Evolutionary conservation across 2,888 invertebrate species (phyloP).

Genomic region (Pristionchus exspectatus): DNA sequence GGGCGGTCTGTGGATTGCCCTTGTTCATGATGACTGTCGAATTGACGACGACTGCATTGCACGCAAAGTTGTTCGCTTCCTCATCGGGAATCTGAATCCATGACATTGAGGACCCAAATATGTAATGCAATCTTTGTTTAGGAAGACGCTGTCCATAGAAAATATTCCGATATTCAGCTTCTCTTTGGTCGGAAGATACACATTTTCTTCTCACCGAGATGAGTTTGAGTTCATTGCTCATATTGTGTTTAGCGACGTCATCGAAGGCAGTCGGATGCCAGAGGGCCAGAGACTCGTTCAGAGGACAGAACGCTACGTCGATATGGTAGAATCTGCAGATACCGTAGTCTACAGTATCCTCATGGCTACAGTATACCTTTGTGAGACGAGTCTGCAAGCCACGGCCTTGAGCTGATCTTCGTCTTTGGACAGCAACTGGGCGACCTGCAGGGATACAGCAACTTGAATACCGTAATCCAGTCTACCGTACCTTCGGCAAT

Average conservation of each 20-base stretch:
- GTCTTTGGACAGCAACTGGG: not conserved
- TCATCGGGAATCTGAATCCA: constrained; percentile 63
- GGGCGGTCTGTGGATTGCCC: constrained; percentile 70
- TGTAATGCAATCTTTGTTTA: too few species aligned
- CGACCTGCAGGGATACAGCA: constrained; percentile 22
- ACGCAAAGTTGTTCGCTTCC: constrained; percentile 74
- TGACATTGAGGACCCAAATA: too few species aligned
- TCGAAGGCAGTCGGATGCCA: constrained; percentile 70
- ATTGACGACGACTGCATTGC: constrained; percentile 76
- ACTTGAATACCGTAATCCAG: constrained; percentile 15
- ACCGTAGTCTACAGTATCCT: not conserved
- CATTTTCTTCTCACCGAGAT: constrained; percentile 60
- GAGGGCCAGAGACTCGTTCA: constrained; percentile 71
- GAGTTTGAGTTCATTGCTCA: constrained; percentile 71
- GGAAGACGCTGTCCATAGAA: too few species aligned
- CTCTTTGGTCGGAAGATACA: not conserved
- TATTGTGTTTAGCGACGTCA: constrained; percentile 69
- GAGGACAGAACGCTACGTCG: constrained; percentile 78
- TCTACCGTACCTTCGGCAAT: constrained; percentile 59
- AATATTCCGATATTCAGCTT: too few species aligned
- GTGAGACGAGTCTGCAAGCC: constrained; percentile 69
- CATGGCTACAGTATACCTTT: constrained; percentile 62
- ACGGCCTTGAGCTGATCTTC: constrained; percentile 57
- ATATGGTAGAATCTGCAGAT: constrained; percentile 76
- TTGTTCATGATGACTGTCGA: constrained; percentile 72